Base-by-base conservation (phyloP, 2,113 vertebrate genomes). In the Brachypteracias leptosomus region DNA sequence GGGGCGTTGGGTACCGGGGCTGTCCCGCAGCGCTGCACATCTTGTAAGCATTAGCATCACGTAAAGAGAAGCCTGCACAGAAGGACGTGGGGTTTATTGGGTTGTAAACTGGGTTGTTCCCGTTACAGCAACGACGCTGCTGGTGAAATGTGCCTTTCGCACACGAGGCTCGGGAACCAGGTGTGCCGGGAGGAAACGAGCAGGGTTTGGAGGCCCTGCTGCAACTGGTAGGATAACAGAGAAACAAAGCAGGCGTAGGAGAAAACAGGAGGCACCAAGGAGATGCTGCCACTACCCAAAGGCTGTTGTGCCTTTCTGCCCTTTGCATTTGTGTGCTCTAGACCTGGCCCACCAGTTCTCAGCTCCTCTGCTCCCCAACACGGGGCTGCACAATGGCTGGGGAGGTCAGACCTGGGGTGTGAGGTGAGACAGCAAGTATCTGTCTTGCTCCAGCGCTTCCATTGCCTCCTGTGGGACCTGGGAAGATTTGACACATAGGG, bases 51-150 rank as follows among this genome's bases (percentile, higher is more conserved):
- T 96, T 95, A 96, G 62, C 76, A 7, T 71, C 88, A 19, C 86
- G 72, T 84, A 79, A n/a, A 88, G 79, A 70, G 86, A 61, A 80
- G 90, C 94, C 80, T 81, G 79, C 89, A 92, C 94, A 95, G 95
- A 85, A 95, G 93, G 96, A 95, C 63, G 22, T 16, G 89, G 84
- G 87, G 70, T 94, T 96, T 95, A 97, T 93, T 36, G 94, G 84
- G 83, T 80, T 96, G 92, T 96, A 96, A 97, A 97, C 63, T 26
- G 62, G n/a, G 42, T 59, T 61, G 85, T 96, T 97, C 89, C 92
- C 44, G 9, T 54, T 96, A 93, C 84, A 75, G 58, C 47, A 94
- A 86, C 11, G 46, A 88, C n/a, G 28, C 17, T 42, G 91, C 88
- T 72, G 76, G 94, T 71, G 92, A 36, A 85, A 81, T 72, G 65